Conservation (phyloP, 1,140 invertebrate genomes). For the Diachasmimorpha longicaudata region DNA sequence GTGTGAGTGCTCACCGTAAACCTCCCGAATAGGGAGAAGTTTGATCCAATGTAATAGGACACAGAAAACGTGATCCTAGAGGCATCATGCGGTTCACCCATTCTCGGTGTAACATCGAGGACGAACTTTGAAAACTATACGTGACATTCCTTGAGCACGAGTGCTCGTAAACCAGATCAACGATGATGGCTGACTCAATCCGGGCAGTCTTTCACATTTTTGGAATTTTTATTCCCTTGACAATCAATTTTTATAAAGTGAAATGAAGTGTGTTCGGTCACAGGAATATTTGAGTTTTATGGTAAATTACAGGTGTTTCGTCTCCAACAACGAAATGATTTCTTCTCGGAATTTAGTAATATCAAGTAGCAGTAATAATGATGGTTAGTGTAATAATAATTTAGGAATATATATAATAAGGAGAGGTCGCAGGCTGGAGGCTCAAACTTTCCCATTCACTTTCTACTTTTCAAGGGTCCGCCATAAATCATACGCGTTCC, state of each 20-base stretch:
- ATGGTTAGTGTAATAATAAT: no score
- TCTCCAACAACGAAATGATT: no score
- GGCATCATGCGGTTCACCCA: background rate
- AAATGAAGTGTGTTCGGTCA: background rate
- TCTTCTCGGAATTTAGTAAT: no score
- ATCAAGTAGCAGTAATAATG: no score
- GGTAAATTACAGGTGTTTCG: no score
- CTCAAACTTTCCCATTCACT: no score
- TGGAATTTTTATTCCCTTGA: background rate
- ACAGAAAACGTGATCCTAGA: background rate
- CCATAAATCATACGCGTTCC: no score
- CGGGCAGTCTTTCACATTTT: background rate
- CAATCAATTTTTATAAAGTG: background rate
- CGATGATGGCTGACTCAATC: background rate
- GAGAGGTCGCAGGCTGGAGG: no score
- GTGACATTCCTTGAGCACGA: background rate
- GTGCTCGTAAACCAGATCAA: background rate
- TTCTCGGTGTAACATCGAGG: background rate
- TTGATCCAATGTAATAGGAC: background rate
- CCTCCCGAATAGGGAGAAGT: background rate
- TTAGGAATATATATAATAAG: no score
- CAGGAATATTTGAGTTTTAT: background rate
- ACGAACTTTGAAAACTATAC: background rate
- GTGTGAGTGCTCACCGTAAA: background rate
- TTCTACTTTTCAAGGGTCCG: no score